Evolutionary conservation across 2,113 vertebrate genomes (phyloP).

Genomic region (Tympanuchus pallidicinctus): DNA sequence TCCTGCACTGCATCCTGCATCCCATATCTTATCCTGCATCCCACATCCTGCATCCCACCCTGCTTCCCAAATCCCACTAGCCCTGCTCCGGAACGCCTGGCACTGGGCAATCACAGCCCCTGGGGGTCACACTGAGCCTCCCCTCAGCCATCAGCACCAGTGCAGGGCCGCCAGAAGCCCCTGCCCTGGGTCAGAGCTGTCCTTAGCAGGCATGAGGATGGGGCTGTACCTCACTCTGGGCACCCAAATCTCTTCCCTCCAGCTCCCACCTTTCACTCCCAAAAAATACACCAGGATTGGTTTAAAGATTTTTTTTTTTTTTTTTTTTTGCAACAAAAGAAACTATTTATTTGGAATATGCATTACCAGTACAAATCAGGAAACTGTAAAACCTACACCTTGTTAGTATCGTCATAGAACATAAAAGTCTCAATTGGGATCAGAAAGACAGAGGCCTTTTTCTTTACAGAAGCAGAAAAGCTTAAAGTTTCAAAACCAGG

Average conservation of each 20-base stretch:
- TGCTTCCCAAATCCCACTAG: no score
- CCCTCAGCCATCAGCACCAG: neutral
- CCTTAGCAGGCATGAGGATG: neutral
- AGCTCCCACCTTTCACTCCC: conserved; percentile 51
- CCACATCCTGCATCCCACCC: no score
- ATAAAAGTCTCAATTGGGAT: conserved; percentile 82
- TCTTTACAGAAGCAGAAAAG: conserved; percentile 90
- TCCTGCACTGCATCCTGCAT: no score
- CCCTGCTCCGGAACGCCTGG: neutral
- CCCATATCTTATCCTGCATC: no score
- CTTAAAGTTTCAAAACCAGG: conserved; percentile 87
- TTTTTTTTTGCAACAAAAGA: conserved; percentile 89
- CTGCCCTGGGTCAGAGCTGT: neutral
- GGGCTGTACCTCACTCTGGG: no score
- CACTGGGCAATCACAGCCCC: neutral
- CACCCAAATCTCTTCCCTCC: accelerated
- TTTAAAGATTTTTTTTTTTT: neutral
- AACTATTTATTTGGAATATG: conserved; percentile 97
- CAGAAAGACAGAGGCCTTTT: conserved; percentile 88
- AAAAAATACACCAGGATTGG: conserved; percentile 78
- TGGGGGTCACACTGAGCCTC: neutral
- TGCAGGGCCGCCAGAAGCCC: neutral
- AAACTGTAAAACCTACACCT: conserved; percentile 93
- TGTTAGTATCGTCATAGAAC: conserved; percentile 91
- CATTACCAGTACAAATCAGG: conserved; percentile 98